Conservation (phyloP, 1,140 invertebrate species). For the Prorops nasuta region DNA sequence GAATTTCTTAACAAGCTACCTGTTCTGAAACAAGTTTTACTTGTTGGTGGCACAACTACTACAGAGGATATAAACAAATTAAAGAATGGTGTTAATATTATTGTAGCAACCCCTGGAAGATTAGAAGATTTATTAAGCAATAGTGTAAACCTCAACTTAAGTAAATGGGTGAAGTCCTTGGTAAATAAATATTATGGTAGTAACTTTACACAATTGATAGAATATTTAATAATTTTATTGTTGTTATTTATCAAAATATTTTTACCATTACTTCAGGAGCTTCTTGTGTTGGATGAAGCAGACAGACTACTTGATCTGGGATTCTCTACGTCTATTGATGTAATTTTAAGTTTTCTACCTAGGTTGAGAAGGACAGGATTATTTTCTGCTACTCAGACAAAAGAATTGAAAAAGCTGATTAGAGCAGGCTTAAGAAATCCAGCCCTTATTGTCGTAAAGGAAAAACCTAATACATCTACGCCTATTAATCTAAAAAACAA, state of each 20-base stretch:
- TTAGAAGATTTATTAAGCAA: slow-evolving; percentile 83
- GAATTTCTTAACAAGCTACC: slow-evolving; percentile 62
- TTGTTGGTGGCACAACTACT: slow-evolving; percentile 82
- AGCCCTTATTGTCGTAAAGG: slow-evolving; percentile 85
- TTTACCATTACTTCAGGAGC: slow-evolving; percentile 64
- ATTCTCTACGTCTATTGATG: slow-evolving; percentile 85
- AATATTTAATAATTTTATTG: neutral
- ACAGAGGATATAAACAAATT: slow-evolving; percentile 72
- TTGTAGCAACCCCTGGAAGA: slow-evolving; percentile 89
- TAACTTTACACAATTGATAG: slow-evolving; percentile 3
- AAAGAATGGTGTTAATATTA: slow-evolving; percentile 77
- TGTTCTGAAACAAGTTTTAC: slow-evolving; percentile 60
- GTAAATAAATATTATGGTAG: slow-evolving; percentile 51
- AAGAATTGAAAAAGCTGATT: slow-evolving; percentile 88
- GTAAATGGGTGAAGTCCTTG: slow-evolving; percentile 69
- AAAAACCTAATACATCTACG: slow-evolving; percentile 77
- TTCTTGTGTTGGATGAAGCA: slow-evolving; percentile 95
- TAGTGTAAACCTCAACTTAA: slow-evolving; percentile 65
- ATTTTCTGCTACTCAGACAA: slow-evolving; percentile 98
- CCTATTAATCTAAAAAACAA: slow-evolving; percentile 83
- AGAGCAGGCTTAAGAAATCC: slow-evolving; percentile 94
- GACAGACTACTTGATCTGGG: slow-evolving; percentile 92
- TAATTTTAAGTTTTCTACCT: slow-evolving; percentile 88
- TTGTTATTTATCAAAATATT: neutral
- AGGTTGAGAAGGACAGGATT: slow-evolving; percentile 92